Base-by-base conservation (phyloP, 1,140 invertebrate species). In the Brachionus rotundiformis region DNA sequence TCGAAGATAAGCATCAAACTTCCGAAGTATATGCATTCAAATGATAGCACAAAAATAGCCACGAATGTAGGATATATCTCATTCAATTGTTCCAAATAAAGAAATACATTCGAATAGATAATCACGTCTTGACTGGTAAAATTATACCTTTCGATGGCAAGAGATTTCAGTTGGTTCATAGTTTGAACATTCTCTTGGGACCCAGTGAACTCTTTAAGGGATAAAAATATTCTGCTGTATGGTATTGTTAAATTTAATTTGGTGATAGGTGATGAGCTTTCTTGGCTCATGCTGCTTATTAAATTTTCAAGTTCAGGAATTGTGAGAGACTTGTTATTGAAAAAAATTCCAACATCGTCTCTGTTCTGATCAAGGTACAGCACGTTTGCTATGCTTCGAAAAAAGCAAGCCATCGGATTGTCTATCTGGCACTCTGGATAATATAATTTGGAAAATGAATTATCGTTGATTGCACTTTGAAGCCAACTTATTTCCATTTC, bases 1-100 rank as follows among this genome's bases (percentile, higher is more conserved):
- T 79, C 76, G 23, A 79, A 79, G 25, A 79, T 59, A 6, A 79
- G 13, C 47, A 79, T 79, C n/a, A 79, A 13, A 41, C 59, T 79
- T 59, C 47, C 47, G 31, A 79, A 79, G 54, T 33, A 79, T 11
- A 63, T 54, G 29, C 47, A 79, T 19, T 79, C 76, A 31, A 79
- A 59, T 19, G 76, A 79, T 2, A 79, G 29, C 31, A 79, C 3
- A 54, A 63, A 54, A n/a, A 79, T 79, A 5, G 76, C 19, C 27
- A 59, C 33, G 29, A 79, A 79, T 4, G 59, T 59, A 7, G 76
- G 19, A 16, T 59, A 36, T 1, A 79, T 79, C 47, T 79, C 47
- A 29, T 79, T 63, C 25, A 79, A 41, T 63, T 79, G 76, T 59
- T 79, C 76, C n/a, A 79, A 79, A 33, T 79, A 79, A 23, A 41